Evolutionary conservation across 2,888 invertebrate genomes (phyloP).

Genomic region (Tillus elongatus): DNA sequence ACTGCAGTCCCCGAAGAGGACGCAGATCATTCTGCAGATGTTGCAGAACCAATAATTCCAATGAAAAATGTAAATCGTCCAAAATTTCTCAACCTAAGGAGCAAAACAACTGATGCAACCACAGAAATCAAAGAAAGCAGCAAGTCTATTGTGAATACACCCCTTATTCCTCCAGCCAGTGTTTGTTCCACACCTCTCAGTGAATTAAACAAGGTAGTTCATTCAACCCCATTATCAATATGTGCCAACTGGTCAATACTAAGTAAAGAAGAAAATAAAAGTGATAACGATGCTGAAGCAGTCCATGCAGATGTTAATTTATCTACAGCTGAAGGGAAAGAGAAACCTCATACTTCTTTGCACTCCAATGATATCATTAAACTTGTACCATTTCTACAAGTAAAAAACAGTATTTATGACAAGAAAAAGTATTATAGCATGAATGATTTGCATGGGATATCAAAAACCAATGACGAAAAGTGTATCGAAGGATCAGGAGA

Average conservation of each 20-base stretch:
- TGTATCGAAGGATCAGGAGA: too few relatives aligned
- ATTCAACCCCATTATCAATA: conserved; percentile 64
- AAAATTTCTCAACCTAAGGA: conserved; percentile 37
- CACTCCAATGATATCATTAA: conserved; percentile 29
- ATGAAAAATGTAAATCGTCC: conserved; percentile 31
- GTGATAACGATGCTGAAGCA: conserved; percentile 8
- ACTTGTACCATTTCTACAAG: conserved; percentile 17
- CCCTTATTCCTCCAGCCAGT: conserved; percentile 60
- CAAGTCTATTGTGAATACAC: conserved; percentile 26
- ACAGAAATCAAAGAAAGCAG: conserved; percentile 16
- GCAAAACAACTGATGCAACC: conserved; percentile 31
- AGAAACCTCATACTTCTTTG: conserved; percentile 6
- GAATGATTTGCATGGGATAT: conserved; percentile 53
- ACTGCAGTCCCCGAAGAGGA: conserved; percentile 78
- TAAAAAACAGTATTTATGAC: conserved; percentile 24
- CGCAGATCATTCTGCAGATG: conserved; percentile 28
- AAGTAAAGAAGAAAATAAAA: conserved; percentile 9
- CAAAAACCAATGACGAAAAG: conserved; percentile 51
- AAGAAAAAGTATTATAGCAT: conserved; percentile 47
- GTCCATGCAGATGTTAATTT: conserved; percentile 11
- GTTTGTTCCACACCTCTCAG: conserved; percentile 72
- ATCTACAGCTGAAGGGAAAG: conserved; percentile 10
- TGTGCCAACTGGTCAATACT: conserved; percentile 49
- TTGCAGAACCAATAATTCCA: conserved; percentile 19
- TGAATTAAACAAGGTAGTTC: conserved; percentile 57